Base-by-base conservation (phyloP, 2,888 invertebrate species). In the Tinea pellionella region DNA sequence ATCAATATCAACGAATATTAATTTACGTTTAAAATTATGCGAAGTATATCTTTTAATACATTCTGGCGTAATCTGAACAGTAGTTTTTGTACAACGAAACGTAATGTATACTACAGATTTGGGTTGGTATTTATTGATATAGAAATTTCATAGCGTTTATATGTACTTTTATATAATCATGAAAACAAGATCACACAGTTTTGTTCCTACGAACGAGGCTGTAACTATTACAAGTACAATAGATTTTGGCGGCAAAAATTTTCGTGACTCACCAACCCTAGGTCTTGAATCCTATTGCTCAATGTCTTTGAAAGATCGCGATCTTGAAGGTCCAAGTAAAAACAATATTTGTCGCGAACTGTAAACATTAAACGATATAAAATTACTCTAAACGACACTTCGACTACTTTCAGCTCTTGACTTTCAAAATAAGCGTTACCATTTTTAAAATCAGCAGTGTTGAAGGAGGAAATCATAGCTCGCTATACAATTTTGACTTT, bases 301-400 rank as follows among this genome's bases (percentile, higher is more conserved):
- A 93, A 78, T 66, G 90, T 91, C 69, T 88, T 84, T 63, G 90
- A 88, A 61, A 90, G 78, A 66, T 88, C 89, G 84, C 91, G 90
- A 70, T 92, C 93, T 82, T 92, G 91, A 68, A 94, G 89, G 74
- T 93, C 93, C 89, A 94, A 89, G 78, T 93, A 94, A 85, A 93
- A 93, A 74, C 89, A 91, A 72, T 91, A 92, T 77, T 91, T 90
- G 69, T 89, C 89, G 74, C 93, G 75, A 64, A 84, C 87, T 87
- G 83, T 61, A 63, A 66, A 63, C 65, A 65, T 62, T 67, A 67
- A 68, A 69, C 16, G 13, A 9, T 32, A 15, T 57, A 57, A 57
- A 15, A 1, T 32, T 15, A 57, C 30, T 32, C 2, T 32, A 15
- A 30, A 57, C 57, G 19, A 55, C 6, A 24, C 24, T 24, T 24